Evolutionary conservation across 2,888 invertebrate genomes (phyloP), one percentile per base, ranked within the genome.

Genomic region (Linyphia triangularis): DNA sequence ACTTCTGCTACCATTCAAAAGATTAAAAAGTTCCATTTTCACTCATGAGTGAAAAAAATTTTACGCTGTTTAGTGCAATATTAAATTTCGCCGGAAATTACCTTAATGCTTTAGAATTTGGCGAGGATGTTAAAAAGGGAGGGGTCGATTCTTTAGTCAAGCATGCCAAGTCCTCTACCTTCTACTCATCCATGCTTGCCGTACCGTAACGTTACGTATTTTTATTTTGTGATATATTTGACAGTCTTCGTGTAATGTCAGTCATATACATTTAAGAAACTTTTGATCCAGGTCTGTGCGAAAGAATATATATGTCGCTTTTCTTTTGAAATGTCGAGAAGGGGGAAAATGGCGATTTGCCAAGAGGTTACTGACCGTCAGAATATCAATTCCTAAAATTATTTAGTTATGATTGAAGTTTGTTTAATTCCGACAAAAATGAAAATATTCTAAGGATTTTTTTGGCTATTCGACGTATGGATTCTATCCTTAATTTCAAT

Each of bases 291-390:
- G 28, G 43, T 26, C 43, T 43, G 16, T n/a, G n/a, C 16, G 24
- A 4, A n/a, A 51, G 9, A 26, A 43, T 70, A n/a, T 10, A 77
- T 61, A 77, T 77, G 19, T 77, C 16, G n/a, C 24, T 26, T 16
- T 51, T 13, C 51, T 51, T 51, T 51, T 51, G 51, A 16, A 16
- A 19, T 9, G 10, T 51, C 16, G 2, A 7, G 69, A 7, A 19
- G 16, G 59, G 24, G 28, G n/a, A 24, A 65, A 73, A 65, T 83
- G 83, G 83, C 83, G 19, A 30, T 26, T 30, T 73, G 83, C 83
- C 83, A 83, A 83, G 57, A 65, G 83, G 73, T 65, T 73, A 65
- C 28, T 65, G 72, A 83, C 83, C 83, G 28, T 10, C 33, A 43
- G 28, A 28, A 73, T 28, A 9, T 22, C 43, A 51, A n/a, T 51